Conservation (phyloP, 2,113 vertebrate genomes). For the Theropithecus gelada region DNA sequence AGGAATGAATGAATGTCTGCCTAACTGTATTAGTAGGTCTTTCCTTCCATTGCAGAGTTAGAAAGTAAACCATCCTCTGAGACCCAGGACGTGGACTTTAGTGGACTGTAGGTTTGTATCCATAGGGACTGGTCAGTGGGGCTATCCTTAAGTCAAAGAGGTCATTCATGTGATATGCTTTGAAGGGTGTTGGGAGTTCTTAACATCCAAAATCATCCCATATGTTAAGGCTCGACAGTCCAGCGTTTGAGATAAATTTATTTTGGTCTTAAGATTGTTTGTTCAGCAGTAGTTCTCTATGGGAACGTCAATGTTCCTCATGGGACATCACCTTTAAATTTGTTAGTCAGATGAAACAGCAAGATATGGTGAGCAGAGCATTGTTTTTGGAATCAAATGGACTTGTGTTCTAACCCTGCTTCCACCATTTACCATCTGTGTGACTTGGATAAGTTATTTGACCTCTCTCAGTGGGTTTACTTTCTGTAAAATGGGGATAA, state of each 20-base stretch:
- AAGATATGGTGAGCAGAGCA: background rate
- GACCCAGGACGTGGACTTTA: background rate
- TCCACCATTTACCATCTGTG: background rate
- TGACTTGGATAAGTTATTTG: background rate
- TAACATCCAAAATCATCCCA: background rate
- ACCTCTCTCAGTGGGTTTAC: background rate
- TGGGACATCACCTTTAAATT: background rate
- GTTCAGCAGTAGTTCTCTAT: background rate
- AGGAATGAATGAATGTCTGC: background rate
- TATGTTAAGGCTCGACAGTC: background rate
- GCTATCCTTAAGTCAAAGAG: background rate
- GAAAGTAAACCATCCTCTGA: background rate
- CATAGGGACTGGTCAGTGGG: background rate
- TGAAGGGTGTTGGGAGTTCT: background rate
- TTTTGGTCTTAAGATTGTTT: background rate
- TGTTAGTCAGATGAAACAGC: background rate
- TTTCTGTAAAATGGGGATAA: background rate
- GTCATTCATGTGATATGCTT: background rate
- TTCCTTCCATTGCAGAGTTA: background rate
- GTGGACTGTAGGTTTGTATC: background rate
- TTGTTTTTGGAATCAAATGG: background rate
- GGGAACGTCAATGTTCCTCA: background rate
- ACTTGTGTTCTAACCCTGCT: background rate
- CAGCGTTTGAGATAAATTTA: background rate
- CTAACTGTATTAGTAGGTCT: background rate